These are phyloP conservation scores for Nephrotoma appendiculata DNA, from an alignment of 2,888 invertebrate genomes.

Conservation along the genomic window DNA sequence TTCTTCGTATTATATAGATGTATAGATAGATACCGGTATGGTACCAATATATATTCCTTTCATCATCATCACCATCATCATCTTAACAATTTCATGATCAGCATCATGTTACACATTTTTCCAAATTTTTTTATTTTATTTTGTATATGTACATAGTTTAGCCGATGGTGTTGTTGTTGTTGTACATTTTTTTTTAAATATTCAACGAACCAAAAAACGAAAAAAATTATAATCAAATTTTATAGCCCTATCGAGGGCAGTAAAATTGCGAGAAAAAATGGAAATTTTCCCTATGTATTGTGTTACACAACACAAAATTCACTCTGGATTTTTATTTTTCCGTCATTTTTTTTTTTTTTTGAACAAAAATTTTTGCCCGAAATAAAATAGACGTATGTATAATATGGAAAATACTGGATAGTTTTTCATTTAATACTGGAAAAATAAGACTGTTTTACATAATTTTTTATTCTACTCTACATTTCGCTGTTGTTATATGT, in stretches of 20 bases:
- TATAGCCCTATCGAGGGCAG: conserved; percentile 4
- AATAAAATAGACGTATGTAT: neutral
- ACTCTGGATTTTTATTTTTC: neutral
- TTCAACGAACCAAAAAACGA: neutral
- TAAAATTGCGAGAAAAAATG: conserved; percentile 2
- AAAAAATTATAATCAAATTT: conserved; percentile 1
- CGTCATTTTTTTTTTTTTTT: neutral
- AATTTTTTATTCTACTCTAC: neutral
- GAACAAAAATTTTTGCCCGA: neutral
- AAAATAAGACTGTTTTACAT: neutral
- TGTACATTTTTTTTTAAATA: neutral
- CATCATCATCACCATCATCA: neutral
- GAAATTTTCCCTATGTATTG: neutral
- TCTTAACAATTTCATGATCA: neutral
- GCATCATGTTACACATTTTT: neutral
- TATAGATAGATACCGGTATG: neutral
- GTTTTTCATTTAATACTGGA: neutral
- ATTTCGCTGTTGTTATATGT: neutral
- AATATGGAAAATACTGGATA: neutral
- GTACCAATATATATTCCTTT: neutral
- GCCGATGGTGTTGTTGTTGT: neutral
- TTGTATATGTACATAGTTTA: neutral
- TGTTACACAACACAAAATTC: neutral
- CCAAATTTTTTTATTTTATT: neutral
- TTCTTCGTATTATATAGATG: neutral